phyloP scores from a whole-genome alignment of 37 sponge, comb jelly and placozoan genomes.

The Cladorhizidae sp. region DNA sequence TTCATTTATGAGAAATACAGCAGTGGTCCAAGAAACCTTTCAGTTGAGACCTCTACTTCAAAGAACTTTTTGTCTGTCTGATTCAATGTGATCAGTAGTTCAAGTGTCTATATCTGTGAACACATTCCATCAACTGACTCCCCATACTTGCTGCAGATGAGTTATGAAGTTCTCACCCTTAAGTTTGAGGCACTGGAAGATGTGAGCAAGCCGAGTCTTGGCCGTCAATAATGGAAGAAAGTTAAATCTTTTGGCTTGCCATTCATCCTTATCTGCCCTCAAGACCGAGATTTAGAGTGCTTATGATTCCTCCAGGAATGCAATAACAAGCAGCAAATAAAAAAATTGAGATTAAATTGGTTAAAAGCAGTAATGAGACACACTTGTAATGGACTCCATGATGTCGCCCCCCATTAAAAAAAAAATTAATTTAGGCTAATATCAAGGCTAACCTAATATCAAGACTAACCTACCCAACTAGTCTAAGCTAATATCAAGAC shows the following conservation, averaged over 20 bases:
- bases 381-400: constrained; percentile 42
- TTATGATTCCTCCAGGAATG: constrained; percentile 61
- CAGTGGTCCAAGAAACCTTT: constrained; percentile 2
- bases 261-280: constrained; percentile 19
- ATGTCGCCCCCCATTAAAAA: constrained; percentile 59
- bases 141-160: background rate
- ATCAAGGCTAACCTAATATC: too few species aligned
- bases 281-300: constrained; percentile 34
- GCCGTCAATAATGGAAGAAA: background rate
- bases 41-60: background rate
- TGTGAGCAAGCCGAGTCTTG: background rate
- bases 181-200: background rate
- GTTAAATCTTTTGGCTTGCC: constrained; percentile 36
- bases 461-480: too few species aligned
- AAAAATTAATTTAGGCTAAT: too few species aligned
- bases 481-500: too few species aligned
- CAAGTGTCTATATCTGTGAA: background rate
- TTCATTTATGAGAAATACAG: background rate
- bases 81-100: background rate
- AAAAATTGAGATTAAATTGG: constrained; percentile 22
- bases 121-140: background rate
- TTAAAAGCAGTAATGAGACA: constrained; percentile 26
- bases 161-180: background rate
- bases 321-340: constrained; percentile 28
- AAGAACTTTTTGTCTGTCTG: background rate